Conservation (phyloP, 2,888 invertebrate genomes). For the Nomada ruficornis region DNA sequence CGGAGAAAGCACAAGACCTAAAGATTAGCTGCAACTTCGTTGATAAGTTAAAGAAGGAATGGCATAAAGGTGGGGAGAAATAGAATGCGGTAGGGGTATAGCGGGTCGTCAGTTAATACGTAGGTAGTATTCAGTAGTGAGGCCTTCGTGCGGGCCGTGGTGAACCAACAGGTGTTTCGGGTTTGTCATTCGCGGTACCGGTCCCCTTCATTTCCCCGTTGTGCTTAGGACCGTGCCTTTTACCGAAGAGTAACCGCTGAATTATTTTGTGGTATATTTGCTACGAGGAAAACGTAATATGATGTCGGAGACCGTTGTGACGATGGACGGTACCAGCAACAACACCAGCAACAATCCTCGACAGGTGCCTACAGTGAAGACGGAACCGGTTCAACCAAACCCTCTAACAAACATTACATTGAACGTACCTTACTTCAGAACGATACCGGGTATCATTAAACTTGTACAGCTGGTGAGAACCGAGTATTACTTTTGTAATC, state of each 20-base stretch:
- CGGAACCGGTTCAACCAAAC: conserved; percentile 85
- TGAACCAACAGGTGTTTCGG: conserved; percentile 77
- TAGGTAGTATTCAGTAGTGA: conserved; percentile 74
- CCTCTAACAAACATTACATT: conserved; percentile 90
- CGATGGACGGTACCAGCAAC: conserved; percentile 88
- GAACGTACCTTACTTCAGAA: conserved; percentile 92
- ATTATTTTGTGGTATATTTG: conserved; percentile 12
- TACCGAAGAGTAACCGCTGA: conserved; percentile 26
- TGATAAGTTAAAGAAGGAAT: conserved; percentile 55
- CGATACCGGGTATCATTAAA: conserved; percentile 93
- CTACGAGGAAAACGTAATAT: conserved; percentile 82
- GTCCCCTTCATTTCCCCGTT: conserved; percentile 49
- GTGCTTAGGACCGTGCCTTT: conserved; percentile 54
- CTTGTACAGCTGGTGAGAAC: conserved; percentile 91
- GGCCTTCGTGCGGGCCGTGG: conserved; percentile 76
- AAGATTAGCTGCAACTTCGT: conserved; percentile 36
- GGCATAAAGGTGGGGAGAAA: conserved; percentile 47
- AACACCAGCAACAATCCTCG: conserved; percentile 83
- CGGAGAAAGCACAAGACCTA: conserved; percentile 21
- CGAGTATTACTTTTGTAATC: neutral
- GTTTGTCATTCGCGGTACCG: conserved; percentile 54
- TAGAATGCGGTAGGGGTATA: conserved; percentile 67
- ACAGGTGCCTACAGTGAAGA: conserved; percentile 84
- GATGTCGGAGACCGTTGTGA: conserved; percentile 95
- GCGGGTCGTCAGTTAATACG: conserved; percentile 68